These are phyloP conservation scores for Neopipo cinnamomea DNA, from an alignment of 2,113 vertebrate species.

Conservation along the genomic window DNA sequence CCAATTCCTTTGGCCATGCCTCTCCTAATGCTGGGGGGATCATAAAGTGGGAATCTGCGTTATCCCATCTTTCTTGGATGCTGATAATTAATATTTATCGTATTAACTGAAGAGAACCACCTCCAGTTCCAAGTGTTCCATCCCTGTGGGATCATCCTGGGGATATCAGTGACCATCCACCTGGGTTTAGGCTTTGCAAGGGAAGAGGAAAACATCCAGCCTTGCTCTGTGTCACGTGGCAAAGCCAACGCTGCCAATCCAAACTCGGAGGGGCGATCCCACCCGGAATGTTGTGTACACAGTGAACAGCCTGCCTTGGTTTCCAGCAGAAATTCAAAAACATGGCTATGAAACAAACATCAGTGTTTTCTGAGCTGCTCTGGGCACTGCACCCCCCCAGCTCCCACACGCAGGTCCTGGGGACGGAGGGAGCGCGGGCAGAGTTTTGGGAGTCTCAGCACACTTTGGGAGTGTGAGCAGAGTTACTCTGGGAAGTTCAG, in stretches of 20 bases:
- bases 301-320: neutral
- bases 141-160: neutral
- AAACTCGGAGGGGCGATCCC: neutral
- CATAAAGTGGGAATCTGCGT: neutral
- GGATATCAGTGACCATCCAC: neutral
- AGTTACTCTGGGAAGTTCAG: neutral
- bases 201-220: neutral
- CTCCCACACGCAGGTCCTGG: neutral
- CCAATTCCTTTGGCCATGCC: neutral
- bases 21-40: neutral
- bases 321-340: neutral
- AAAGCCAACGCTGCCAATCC: neutral
- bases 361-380: neutral
- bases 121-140: neutral
- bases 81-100: neutral
- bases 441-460: neutral
- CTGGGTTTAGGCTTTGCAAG: neutral
- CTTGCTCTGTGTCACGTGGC: neutral
- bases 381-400: neutral
- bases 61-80: neutral
- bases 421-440: neutral
- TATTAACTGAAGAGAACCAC: neutral
- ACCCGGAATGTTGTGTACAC: neutral
- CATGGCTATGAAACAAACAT: fast-evolving
- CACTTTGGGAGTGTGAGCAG: neutral